Base-by-base conservation (phyloP, 1,140 invertebrate species). In the Achatina immaculata region DNA sequence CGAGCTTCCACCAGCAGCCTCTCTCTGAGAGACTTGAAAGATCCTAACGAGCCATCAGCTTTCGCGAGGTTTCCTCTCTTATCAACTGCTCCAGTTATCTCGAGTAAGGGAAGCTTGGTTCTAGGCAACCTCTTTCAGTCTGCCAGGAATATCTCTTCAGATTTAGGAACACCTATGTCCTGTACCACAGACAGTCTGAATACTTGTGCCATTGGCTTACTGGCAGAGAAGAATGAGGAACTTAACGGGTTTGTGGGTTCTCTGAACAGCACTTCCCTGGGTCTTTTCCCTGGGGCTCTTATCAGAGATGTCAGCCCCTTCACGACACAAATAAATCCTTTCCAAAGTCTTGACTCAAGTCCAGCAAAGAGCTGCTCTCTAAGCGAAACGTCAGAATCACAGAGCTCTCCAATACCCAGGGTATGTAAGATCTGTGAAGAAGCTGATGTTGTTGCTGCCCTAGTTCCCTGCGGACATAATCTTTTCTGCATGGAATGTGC, bases 391-490 rank as follows among this genome's bases (percentile, higher is more conserved):
- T 80, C 85, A 28, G 80, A 82, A 34, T 86, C 79, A 93, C 94
- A 82, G 92, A 84, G 86, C n/a, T 95, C 95, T 58, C 93, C 92
- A 19, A 93, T 80, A 19, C 72, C 78, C 38, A 71, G 76, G 95
- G 82, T 98, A 96, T 92, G 93, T 95, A 80, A 68, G 40, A 94
- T 97, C 65, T 98, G 96, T 93, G 94, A 94, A 73, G 96, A 97
- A 85, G 94, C 95, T 85, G 95, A 96, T 87, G 95, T 97, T 19
- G 95, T 95, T 55, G 95, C 96, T 42, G 96, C 96, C 24, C 93
- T 98, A 42, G 95, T 98, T 55, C 96, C 96, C 51, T 98, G 96
- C 92, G 96, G 96, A 76, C 96, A 98, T 93, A 97, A 97, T 92
- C 94, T 96, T 88, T 98, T 97, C 93, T 98, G 96, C 91, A 93